phyloP scores from a whole-genome alignment of 2,113 vertebrate genomes.

The Labrus mixtus region DNA sequence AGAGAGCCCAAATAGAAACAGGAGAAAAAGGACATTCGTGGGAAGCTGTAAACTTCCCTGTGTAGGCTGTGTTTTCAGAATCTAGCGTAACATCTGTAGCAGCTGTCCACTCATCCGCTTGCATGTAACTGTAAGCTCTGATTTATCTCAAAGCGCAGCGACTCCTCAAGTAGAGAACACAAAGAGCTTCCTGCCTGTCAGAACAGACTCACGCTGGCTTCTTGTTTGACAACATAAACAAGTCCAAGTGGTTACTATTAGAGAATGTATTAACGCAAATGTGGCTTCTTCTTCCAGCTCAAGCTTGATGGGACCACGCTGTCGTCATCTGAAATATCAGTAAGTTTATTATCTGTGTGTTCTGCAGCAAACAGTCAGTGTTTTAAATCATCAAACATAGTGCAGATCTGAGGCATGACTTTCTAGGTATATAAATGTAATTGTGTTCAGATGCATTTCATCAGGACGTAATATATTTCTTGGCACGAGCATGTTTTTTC shows the following conservation, averaged over 20 bases:
- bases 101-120: background rate
- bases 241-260: too few relatives aligned
- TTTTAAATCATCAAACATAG: background rate
- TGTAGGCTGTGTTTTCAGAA: background rate
- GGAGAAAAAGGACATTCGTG: background rate
- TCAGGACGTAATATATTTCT: too few relatives aligned
- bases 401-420: too few relatives aligned
- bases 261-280: too few relatives aligned
- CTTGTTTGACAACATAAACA: too few relatives aligned
- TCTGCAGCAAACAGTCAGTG: background rate
- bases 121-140: background rate
- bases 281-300: slow-evolving; percentile 80
- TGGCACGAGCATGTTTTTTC: too few relatives aligned
- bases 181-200: too few relatives aligned
- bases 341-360: slow-evolving; percentile 74
- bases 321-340: slow-evolving; percentile 87
- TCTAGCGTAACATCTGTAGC: background rate
- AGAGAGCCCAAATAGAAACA: background rate
- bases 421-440: too few relatives aligned
- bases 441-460: too few relatives aligned
- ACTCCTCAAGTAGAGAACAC: too few relatives aligned
- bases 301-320: slow-evolving; percentile 87
- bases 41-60: background rate
- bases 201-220: too few relatives aligned
- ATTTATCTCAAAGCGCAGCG: background rate